Percentiles rank a stretch among this genome's conserved stretches.
Conservation (phyloP, 1,140 invertebrate genomes). For the Sycophaga agraensis region DNA sequence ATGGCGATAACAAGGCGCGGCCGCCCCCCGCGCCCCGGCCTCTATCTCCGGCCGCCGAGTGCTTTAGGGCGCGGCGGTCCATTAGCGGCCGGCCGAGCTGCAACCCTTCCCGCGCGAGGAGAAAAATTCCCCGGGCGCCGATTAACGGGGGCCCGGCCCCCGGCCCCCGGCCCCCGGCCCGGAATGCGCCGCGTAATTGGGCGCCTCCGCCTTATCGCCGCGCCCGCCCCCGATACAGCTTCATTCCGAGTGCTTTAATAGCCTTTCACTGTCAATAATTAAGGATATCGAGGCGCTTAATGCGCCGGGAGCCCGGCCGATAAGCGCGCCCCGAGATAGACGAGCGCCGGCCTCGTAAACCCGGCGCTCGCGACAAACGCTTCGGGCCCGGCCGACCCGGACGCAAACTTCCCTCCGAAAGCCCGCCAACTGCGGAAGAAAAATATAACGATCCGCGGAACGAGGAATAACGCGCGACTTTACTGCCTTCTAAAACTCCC, state of each 20-base stretch:
- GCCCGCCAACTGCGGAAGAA: slow-evolving; percentile 37
- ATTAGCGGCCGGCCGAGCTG: no score
- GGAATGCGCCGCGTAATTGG: slow-evolving; percentile 21
- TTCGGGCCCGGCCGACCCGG: slow-evolving; percentile 29
- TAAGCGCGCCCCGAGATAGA: slow-evolving; percentile 13
- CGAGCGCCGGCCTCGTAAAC: slow-evolving; percentile 31
- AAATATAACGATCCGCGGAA: slow-evolving; percentile 50
- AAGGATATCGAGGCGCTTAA: slow-evolving; percentile 16
- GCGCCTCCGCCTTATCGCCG: background rate
- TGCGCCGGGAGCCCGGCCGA: background rate
- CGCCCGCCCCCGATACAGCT: background rate
- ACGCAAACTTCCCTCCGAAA: slow-evolving; percentile 39
- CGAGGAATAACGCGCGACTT: slow-evolving; percentile 51
- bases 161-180: no score
- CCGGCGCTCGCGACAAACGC: slow-evolving; percentile 41
- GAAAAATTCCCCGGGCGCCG: no score
- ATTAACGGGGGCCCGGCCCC: no score
- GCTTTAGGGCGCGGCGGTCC: no score
- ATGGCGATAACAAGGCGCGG: no score
- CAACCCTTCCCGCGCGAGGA: no score
- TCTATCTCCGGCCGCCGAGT: no score
- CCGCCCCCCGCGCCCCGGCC: no score
- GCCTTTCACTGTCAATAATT: slow-evolving; percentile 26
- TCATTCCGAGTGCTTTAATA: slow-evolving; percentile 26
- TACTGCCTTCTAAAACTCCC: slow-evolving; percentile 55